Evolutionary conservation across 2,113 vertebrate genomes (phyloP).

Genomic region (Notothenia rossii): DNA sequence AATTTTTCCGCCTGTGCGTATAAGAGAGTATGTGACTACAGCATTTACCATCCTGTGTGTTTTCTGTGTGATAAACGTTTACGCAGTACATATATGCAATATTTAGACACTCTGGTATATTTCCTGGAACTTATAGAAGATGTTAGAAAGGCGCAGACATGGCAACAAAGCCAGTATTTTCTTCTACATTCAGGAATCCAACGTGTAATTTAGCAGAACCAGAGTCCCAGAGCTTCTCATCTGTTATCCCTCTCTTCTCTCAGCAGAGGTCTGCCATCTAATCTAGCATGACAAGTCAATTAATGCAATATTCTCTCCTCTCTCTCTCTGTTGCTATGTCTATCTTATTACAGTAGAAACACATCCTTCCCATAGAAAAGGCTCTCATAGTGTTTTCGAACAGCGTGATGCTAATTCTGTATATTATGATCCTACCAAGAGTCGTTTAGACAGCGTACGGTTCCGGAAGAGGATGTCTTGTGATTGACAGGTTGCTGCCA

Average conservation of each 20-base stretch:
- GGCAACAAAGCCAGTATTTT: background rate
- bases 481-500: too few relatives aligned
- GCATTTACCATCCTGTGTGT: too few relatives aligned
- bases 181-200: background rate
- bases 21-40: background rate
- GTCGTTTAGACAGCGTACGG: too few relatives aligned
- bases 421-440: too few relatives aligned
- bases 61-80: too few relatives aligned
- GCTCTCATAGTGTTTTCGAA: background rate
- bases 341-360: background rate
- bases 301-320: background rate
- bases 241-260: background rate
- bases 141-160: background rate
- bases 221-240: constrained; percentile 19
- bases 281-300: constrained; percentile 23
- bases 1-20: background rate
- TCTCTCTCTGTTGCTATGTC: background rate
- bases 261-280: constrained; percentile 27
- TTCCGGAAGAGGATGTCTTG: too few relatives aligned
- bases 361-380: background rate
- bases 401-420: background rate
- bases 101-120: too few relatives aligned
- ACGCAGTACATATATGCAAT: background rate
- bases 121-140: background rate
- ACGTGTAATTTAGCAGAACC: constrained; percentile 30